Base-by-base conservation (phyloP, 2,797 vertebrate genomes). In the Amazona ochrocephala region DNA sequence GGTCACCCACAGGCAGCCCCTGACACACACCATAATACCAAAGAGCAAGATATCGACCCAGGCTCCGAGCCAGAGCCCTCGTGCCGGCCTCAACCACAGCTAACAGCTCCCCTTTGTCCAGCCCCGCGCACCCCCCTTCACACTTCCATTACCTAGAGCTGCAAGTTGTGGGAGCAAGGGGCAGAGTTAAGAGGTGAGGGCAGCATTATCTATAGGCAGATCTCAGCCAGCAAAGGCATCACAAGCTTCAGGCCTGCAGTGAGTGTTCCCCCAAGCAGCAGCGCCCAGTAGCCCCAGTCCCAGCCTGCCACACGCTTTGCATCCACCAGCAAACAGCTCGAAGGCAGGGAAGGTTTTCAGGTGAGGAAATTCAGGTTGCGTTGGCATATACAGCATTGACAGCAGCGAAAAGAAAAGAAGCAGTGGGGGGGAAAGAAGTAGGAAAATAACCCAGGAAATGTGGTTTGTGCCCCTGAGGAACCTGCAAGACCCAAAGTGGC, bases 11-110 rank as follows among this genome's bases (percentile, higher is more conserved):
- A 0, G 29, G 50, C 66, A 41, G 15, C 44, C 34, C 29, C 13
- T 24, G 22, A 20, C 10, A 8, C 47, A 18, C 34, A 5, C 42
- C 10, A 1, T 19, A 62, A 41, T n/a, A 50, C 54, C 29, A n/a
- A 44, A 37, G 10, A 70, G 27, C 42, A n/a, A 47, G 14, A 10
- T 30, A 78, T 16, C 1, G 1, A 50, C 27, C 9, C 1, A 0
- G 27, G 60, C 73, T 42, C 8, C 0, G 0, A 73, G 78, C 78
- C 84, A 83, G 77, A 42, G 19, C 32, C 72, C 5, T 0, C 0
- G 1, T 10, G 4, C 56, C 61, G 39, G 27, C 67, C 60, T 26
- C 26, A 0, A n/a, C 58, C 64, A 54, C 75, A 65, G 45, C 45
- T n/a, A 75, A 42, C 13, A 41, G 41, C 50, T 76, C 41, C 47